Conservation (phyloP, 2,797 vertebrate species). For the Malacoctenus gilli region DNA sequence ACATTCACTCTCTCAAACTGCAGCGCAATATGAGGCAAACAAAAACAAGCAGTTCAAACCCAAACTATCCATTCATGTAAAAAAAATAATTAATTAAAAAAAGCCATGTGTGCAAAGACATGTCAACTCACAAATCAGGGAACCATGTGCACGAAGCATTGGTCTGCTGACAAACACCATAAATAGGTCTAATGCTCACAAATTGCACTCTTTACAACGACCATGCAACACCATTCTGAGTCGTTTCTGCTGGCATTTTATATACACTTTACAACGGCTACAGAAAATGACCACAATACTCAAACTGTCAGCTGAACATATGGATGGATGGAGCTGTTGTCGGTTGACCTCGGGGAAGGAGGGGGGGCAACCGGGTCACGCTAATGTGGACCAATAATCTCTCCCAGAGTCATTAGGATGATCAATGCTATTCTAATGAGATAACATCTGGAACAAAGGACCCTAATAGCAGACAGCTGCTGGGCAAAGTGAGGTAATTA, state of each 20-base stretch:
- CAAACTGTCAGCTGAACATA: constrained; percentile 56
- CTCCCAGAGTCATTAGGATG: constrained; percentile 76
- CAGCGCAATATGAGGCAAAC: constrained; percentile 37
- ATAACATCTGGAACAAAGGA: constrained; percentile 84
- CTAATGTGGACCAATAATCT: constrained; percentile 78
- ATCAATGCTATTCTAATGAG: constrained; percentile 83
- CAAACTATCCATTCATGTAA: constrained; percentile 22
- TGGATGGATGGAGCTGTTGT: constrained; percentile 56
- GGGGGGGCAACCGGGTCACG: constrained; percentile 56
- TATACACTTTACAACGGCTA: constrained; percentile 15
- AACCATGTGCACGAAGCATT: constrained; percentile 20
- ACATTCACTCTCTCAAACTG: constrained; percentile 26
- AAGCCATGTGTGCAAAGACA: constrained; percentile 33
- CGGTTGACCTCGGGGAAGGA: constrained; percentile 67
- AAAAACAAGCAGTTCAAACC: constrained; percentile 26
- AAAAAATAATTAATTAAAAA: no score
- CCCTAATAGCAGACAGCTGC: constrained; percentile 84
- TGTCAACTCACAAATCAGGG: constrained; percentile 23
- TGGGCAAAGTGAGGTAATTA: constrained; percentile 80
- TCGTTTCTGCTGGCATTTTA: constrained; percentile 8
- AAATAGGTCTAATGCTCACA: constrained; percentile 22
- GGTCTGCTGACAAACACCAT: constrained; percentile 19
- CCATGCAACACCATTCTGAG: not conserved
- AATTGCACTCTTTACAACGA: constrained; percentile 27
- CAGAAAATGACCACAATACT: constrained; percentile 39